A percentile compares a stretch with the other conserved stretches of the same genome.
phyloP scores from a whole-genome alignment of 1,140 invertebrate genomes.

The Dinoponera quadriceps region DNA sequence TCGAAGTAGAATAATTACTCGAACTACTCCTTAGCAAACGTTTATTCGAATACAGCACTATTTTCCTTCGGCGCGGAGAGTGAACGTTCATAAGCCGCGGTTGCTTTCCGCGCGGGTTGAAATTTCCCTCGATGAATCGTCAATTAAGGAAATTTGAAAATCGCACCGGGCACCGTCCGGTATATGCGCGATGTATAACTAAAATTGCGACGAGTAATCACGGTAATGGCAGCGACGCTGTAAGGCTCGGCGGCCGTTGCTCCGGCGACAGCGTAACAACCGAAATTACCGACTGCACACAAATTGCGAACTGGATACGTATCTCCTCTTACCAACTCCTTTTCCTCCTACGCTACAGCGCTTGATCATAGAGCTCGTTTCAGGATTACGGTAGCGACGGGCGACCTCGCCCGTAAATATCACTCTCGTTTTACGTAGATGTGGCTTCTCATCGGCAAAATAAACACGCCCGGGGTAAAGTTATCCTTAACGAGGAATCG shows the following conservation, averaged over 20 bases:
- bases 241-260: conserved; percentile 55
- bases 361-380: conserved; percentile 75
- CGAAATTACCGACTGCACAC: conserved; percentile 68
- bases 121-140: conserved; percentile 22
- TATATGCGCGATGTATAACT: not conserved
- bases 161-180: not conserved
- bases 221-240: conserved; percentile 4
- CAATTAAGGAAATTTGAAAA: not conserved
- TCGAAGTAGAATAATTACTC: too few species aligned
- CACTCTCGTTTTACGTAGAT: conserved; percentile 73
- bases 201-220: not conserved
- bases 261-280: conserved; percentile 51
- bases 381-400: conserved; percentile 52
- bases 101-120: not conserved
- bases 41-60: too few species aligned
- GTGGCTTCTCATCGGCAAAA: conserved; percentile 73
- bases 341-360: conserved; percentile 47
- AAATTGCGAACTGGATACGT: conserved; percentile 74
- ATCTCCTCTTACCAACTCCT: conserved; percentile 64
- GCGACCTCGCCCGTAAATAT: conserved; percentile 68
- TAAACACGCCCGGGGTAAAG: conserved; percentile 67
- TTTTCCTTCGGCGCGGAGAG: too few species aligned
- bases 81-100: not conserved
- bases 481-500: conserved; percentile 68
- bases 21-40: too few species aligned